Conservation (phyloP, 2,797 vertebrate species). For the Cygnus olor region DNA sequence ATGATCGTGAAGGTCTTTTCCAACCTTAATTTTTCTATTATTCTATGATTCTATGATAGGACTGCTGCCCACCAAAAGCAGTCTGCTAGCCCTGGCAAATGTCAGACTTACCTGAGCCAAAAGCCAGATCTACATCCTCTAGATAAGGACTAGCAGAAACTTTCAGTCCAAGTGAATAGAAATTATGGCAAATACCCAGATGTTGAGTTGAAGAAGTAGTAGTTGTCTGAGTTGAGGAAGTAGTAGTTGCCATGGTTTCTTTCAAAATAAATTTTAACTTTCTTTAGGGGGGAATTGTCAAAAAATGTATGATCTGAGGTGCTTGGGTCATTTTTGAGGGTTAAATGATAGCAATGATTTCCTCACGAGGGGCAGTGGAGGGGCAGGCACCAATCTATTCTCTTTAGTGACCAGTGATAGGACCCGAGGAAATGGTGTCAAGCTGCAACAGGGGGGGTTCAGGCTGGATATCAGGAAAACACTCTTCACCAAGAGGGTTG, state of each 20-base stretch:
- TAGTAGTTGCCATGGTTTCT: rapidly evolving
- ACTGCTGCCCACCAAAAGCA: background rate
- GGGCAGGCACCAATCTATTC: too few species aligned
- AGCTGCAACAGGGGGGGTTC: too few species aligned
- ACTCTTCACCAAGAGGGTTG: too few species aligned
- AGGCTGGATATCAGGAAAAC: too few species aligned
- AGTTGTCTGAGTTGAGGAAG: background rate
- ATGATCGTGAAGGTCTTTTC: too few species aligned
- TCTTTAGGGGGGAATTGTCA: background rate
- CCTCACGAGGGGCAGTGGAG: too few species aligned
- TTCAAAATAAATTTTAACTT: background rate
- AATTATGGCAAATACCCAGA: background rate
- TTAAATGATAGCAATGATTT: background rate
- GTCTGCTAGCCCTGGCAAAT: background rate
- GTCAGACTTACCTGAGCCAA: background rate
- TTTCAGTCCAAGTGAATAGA: background rate
- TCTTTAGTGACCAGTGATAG: too few species aligned
- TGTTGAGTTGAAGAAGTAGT: background rate
- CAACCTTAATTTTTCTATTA: too few species aligned
- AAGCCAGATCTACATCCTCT: background rate
- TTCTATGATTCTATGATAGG: background rate
- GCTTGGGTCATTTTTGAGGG: background rate
- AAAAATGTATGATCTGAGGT: background rate
- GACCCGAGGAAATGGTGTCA: too few species aligned
- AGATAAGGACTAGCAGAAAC: background rate